phyloP scores from a whole-genome alignment of 2,797 vertebrate species.

The Chanos chanos region DNA sequence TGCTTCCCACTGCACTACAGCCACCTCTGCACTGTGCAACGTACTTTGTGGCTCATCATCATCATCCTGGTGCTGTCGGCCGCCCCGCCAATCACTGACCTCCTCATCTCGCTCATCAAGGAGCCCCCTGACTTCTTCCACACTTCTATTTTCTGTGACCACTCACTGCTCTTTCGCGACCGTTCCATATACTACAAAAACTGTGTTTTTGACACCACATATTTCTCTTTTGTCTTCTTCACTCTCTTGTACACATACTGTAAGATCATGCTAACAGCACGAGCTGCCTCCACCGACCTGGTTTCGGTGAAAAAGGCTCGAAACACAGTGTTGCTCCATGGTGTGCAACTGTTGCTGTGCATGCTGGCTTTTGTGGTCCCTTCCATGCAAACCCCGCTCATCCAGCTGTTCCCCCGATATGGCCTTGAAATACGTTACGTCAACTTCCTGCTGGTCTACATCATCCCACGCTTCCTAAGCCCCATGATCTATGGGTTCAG shows the following conservation, averaged over 20 bases:
- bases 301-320: conserved; percentile 62
- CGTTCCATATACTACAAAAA: conserved; percentile 74
- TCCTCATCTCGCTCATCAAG: conserved; percentile 61
- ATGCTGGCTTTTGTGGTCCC: conserved; percentile 75
- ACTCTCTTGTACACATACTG: conserved; percentile 73
- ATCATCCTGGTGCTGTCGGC: conserved; percentile 58
- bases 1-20: conserved; percentile 69
- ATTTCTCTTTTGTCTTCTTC: conserved; percentile 71
- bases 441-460: conserved; percentile 75
- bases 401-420: conserved; percentile 65
- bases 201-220: conserved; percentile 66
- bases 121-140: conserved; percentile 58
- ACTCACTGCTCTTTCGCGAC: conserved; percentile 64
- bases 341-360: conserved; percentile 71
- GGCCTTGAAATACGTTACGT: conserved; percentile 73
- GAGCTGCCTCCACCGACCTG: conserved; percentile 62
- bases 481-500: conserved; percentile 74
- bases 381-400: conserved; percentile 69
- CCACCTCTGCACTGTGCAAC: conserved; percentile 66
- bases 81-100: conserved; percentile 63
- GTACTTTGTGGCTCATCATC: conserved; percentile 60
- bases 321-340: conserved; percentile 74
- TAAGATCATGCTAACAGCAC: conserved; percentile 68
- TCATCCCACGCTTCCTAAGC: conserved; percentile 75
- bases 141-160: conserved; percentile 67